Percentiles rank a stretch among this genome's conserved stretches.
These are phyloP conservation scores for Dinocampus coccinellae DNA, from an alignment of 2,888 invertebrate genomes.

Conservation along the genomic window DNA sequence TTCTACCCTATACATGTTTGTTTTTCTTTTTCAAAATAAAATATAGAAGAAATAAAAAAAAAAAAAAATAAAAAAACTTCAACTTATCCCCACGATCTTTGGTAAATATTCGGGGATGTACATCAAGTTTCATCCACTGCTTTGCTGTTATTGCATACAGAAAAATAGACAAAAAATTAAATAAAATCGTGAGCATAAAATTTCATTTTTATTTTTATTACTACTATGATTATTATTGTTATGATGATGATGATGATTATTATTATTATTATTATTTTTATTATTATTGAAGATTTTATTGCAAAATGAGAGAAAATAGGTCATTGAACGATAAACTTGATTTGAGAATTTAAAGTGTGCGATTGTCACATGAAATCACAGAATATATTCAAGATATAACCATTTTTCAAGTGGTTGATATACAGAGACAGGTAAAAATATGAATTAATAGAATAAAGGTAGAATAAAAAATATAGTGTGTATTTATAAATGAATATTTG, in stretches of 20 bases:
- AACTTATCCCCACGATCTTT: constrained; percentile 44
- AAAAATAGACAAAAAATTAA: not conserved
- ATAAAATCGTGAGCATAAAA: not conserved
- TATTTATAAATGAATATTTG: too few species aligned
- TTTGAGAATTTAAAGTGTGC: constrained; percentile 41
- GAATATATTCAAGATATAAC: constrained; percentile 37
- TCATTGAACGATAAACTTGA: constrained; percentile 43
- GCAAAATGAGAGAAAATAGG: constrained; percentile 39
- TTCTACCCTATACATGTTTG: constrained; percentile 23
- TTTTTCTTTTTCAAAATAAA: not conserved
- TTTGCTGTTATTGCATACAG: not conserved
- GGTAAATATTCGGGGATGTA: not conserved
- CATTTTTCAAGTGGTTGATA: constrained; percentile 15
- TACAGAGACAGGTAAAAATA: not conserved
- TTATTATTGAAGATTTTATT: constrained; percentile 4
- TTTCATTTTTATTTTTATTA: not conserved
- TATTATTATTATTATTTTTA: not conserved
- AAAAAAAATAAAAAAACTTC: constrained; percentile 39
- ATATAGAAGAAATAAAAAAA: too few species aligned
- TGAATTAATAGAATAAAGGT: too few species aligned
- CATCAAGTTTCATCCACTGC: not conserved
- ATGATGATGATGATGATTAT: too few species aligned
- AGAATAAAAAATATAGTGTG: too few species aligned
- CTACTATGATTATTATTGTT: not conserved
- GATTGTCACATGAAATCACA: constrained; percentile 38